Conservation (phyloP, 2,888 invertebrate species). For the Drosophila pseudotalamancana region DNA sequence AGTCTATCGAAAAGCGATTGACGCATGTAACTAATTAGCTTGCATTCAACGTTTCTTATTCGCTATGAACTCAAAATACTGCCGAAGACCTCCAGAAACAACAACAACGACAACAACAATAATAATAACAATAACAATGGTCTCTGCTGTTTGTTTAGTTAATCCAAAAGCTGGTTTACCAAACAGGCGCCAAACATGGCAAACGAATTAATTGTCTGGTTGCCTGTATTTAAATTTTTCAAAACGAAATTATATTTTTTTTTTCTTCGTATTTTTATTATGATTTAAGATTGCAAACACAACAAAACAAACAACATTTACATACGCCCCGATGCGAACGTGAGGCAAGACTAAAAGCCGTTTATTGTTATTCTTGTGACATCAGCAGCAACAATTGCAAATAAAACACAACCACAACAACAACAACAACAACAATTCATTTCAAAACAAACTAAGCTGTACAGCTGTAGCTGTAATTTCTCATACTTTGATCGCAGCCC, state of each 20-base stretch:
- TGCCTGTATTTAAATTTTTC: slow-evolving; percentile 62
- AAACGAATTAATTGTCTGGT: slow-evolving; percentile 64
- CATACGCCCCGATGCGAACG: slow-evolving; percentile 59
- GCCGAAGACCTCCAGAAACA: slow-evolving; percentile 34
- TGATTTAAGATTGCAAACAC: slow-evolving; percentile 35
- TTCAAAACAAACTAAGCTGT: not conserved
- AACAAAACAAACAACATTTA: slow-evolving; percentile 42
- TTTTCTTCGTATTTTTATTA: slow-evolving; percentile 11
- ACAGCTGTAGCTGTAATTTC: slow-evolving; percentile 5
- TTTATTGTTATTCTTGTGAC: slow-evolving; percentile 68
- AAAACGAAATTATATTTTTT: slow-evolving; percentile 42
- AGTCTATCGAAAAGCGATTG: slow-evolving; percentile 4
- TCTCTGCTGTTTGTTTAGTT: slow-evolving; percentile 60
- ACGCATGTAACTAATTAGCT: slow-evolving; percentile 50
- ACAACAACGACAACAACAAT: slow-evolving; percentile 14
- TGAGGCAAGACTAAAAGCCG: slow-evolving; percentile 33
- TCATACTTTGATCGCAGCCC: slow-evolving; percentile 4
- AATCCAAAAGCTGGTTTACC: slow-evolving; percentile 69
- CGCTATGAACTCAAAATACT: slow-evolving; percentile 33
- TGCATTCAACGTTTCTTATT: slow-evolving; percentile 39
- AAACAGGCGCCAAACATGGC: slow-evolving; percentile 73
- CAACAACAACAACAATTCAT: not conserved
- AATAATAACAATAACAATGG: slow-evolving; percentile 25
- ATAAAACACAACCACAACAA: not conserved
- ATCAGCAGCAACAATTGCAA: slow-evolving; percentile 40